Base-by-base conservation (phyloP, 30 jellyfish, hydroid and myxozoan species). In the Aurelia aurita region DNA sequence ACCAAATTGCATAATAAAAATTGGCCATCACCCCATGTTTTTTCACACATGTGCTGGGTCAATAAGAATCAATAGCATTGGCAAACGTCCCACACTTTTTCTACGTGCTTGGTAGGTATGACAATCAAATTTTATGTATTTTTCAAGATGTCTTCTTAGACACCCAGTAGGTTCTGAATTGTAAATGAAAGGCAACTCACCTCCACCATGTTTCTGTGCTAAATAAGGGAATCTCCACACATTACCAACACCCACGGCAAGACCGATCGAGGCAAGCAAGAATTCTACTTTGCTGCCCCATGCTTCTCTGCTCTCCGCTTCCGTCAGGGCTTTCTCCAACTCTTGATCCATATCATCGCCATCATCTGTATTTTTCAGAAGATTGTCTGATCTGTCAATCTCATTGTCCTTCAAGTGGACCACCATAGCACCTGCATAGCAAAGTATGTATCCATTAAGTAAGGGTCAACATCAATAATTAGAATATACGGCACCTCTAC, bases 161-260 rank as follows among this genome's bases (percentile, higher is more conserved):
- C 51, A 8, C 13, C 13, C 51, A 39, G 51, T 9, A 34, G 51
- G 51, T 15, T 39, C 51, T 39, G 51, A 39, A 39, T 6, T 39
- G 1, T 39, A 0, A 39, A 39, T 39, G 10, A 79, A 18, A 25
- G 26, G 32, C 6, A 8, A 35, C 82, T n/a, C 58, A 94, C 99
- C 99, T 76, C 99, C 99, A 65, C 99, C 99, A 85, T 94, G 95
- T 58, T 89, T 94, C 46, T 94, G 99, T 28, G 97, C 91, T 25
- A 94, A 86, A 55, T 94, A 94, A 1, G 99, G 99, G 66, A 94
- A 94, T 43, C 99, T 68, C 99, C 99, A 94, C 21, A 94, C 97
- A 94, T 94, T 94, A 3, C 99, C 99, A 46, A 94, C 91, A n/a
- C 99, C 99, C 84, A 94, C 99, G 14, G 99, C 99, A 28, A 94